Base-by-base conservation (phyloP, 1,140 invertebrate species). In the Drosophila santomea region DNA sequence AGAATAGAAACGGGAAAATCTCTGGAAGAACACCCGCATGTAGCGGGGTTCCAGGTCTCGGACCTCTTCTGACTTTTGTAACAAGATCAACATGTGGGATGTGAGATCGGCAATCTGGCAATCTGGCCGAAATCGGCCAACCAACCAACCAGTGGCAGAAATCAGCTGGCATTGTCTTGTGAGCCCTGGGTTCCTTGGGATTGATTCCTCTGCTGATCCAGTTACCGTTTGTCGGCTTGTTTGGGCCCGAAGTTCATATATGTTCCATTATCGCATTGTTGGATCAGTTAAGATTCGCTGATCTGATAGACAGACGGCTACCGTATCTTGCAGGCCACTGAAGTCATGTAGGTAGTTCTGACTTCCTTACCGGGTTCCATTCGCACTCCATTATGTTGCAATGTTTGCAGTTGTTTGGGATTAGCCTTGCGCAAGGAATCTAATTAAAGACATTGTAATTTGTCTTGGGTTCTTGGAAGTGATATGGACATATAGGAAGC, bases 191-290 rank as follows among this genome's bases (percentile, higher is more conserved):
- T 67, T 38, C 66, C 64, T 62, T 63, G 58, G 64, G 32, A 77
- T 59, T 78, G 54, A 63, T 85, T 85, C 56, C 32, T 51, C 17
- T 38, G 56, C 51, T 75, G 81, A 85, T 80, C 77, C 82, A 62
- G 78, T 69, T 86, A 17, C 74, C 57, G 67, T 73, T 58, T 80
- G 78, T 78, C 75, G 77, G 62, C 78, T 66, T 88, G 79, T 79
- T 78, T 85, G 64, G 62, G 71, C 55, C 72, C 66, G 67, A 86
- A 89, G 79, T 81, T 86, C 83, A 86, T 86, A 86, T 86, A 86
- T 86, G 83, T 76, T 83, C n/a, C 79, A 89, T 89, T 86, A 86
- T 86, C 83, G 68, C 77, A 83, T 86, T 86, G 83, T 89, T 80
- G 72, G 79, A 86, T 83, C 79, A 60, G 75, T 58, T 89, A 83